Evolutionary conservation across 2,888 invertebrate species (phyloP), one percentile per base, ranked within the genome.

Genomic region (Philaethria dido): DNA sequence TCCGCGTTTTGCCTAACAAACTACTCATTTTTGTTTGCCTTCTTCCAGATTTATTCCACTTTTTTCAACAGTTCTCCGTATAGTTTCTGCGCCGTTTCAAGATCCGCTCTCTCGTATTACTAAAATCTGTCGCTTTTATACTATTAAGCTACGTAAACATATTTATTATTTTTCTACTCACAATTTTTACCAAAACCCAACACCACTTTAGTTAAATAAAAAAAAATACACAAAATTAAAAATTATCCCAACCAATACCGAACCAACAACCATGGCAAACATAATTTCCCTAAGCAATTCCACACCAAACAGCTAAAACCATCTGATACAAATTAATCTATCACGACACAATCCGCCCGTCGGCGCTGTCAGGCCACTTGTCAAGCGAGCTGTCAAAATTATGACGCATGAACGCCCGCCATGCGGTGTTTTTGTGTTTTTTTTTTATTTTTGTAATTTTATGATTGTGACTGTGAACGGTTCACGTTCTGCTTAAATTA

Each of bases 251-350:
- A 33, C 1, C 9, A 33, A 33, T 3, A 29, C n/a, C 22, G n/a
- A 52, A 52, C 52, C 0, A 8, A 29, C 29, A 22, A 52, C n/a
- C 29, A 50, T 8, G 3, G 9, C 0, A 33, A 36, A 36, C 8
- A 39, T n/a, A 57, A 39, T 20, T 22, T 13, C 14, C 29, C n/a
- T 25, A 39, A 57, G 42, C n/a, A 55, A 6, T 11, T 18, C 44
- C 25, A 60, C 47, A 45, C 29, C 44, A 47, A 29, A 47, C 29
- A 25, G 39, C 60, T 79, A 78, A 78, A 77, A 75, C 77, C 77
- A 80, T 79, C 76, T 77, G 80, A 82, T 82, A 80, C 78, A 88
- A 90, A 91, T 91, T 87, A 90, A 91, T 90, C 88, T 88, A 89
- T 91, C 89, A 89, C 77, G 81, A 80, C 84, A 79, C 42, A 57